phyloP scores from a whole-genome alignment of 92 coral and sea anemone genomes.

The Epizoanthus ramosus region DNA sequence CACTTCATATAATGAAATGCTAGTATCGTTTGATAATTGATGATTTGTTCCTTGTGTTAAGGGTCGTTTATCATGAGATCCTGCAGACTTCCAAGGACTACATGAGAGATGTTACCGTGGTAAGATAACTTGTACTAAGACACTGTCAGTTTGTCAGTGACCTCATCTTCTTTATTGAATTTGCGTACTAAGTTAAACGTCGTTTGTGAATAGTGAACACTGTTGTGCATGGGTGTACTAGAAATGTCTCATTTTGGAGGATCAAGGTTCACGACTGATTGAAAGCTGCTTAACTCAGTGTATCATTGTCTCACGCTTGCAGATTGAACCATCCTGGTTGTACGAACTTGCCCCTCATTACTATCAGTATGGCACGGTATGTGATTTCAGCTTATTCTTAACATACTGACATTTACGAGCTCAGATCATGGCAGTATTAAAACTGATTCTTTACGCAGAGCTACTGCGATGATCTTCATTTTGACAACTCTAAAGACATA shows the following conservation, averaged over 20 bases:
- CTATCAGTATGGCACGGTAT: slow-evolving; percentile 95
- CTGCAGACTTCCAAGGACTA: slow-evolving; percentile 95
- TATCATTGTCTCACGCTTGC: background rate
- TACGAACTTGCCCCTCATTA: slow-evolving; percentile 98
- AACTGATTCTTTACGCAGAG: background rate
- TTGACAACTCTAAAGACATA: too few species aligned
- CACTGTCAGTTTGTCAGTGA: background rate
- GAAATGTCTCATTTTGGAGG: too few species aligned
- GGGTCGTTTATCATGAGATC: slow-evolving; percentile 95
- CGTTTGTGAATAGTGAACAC: too few species aligned
- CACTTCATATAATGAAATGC: too few species aligned
- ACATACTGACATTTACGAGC: background rate
- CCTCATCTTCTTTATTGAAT: too few species aligned
- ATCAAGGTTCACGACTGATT: too few species aligned
- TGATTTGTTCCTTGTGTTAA: slow-evolving; percentile 20
- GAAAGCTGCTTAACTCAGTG: too few species aligned
- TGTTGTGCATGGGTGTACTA: too few species aligned
- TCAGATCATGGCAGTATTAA: background rate
- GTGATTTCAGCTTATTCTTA: slow-evolving; percentile 13
- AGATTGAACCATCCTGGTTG: slow-evolving; percentile 95
- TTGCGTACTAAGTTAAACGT: too few species aligned
- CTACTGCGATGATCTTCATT: too few species aligned
- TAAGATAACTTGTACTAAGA: slow-evolving; percentile 13
- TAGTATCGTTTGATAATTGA: background rate
- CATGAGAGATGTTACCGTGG: slow-evolving; percentile 96